A percentile compares a stretch with the other conserved stretches of the same genome.
phyloP scores from a whole-genome alignment of 1,140 invertebrate species.

The Pararge aegeria region DNA sequence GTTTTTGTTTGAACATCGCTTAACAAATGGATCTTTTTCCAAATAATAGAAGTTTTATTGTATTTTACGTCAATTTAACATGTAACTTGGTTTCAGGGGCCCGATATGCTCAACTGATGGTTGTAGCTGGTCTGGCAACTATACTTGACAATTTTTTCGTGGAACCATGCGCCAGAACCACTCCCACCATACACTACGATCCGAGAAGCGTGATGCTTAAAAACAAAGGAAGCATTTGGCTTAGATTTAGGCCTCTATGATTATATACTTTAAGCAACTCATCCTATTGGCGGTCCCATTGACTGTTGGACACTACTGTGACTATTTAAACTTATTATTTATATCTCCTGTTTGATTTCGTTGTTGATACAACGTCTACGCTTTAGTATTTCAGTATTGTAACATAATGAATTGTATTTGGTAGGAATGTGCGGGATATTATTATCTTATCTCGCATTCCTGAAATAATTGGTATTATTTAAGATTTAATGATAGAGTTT shows the following conservation, averaged over 20 bases:
- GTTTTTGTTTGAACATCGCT: no score
- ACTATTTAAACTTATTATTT: constrained; percentile 6
- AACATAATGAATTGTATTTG: neutral
- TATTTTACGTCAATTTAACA: neutral
- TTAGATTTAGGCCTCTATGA: constrained; percentile 43
- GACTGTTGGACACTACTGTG: neutral
- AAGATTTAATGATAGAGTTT: neutral
- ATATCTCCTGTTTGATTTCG: constrained; percentile 3
- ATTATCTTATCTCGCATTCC: constrained; percentile 4
- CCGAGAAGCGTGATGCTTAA: constrained; percentile 70
- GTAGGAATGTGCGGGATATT: neutral
- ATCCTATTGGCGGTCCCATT: constrained; percentile 6
- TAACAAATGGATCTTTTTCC: neutral
- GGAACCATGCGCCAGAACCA: constrained; percentile 58
- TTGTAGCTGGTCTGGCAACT: constrained; percentile 48
- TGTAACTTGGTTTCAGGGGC: constrained; percentile 48
- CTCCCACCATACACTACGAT: constrained; percentile 58
- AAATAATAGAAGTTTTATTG: neutral
- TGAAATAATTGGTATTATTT: constrained; percentile 8
- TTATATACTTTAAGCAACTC: constrained; percentile 1
- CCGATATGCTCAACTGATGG: constrained; percentile 61
- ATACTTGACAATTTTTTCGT: constrained; percentile 50
- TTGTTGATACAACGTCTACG: neutral
- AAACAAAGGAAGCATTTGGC: constrained; percentile 69
- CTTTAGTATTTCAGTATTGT: constrained; percentile 13